These are phyloP conservation scores for Apeltes quadracus DNA, from an alignment of 2,113 vertebrate species.

Conservation along the genomic window DNA sequence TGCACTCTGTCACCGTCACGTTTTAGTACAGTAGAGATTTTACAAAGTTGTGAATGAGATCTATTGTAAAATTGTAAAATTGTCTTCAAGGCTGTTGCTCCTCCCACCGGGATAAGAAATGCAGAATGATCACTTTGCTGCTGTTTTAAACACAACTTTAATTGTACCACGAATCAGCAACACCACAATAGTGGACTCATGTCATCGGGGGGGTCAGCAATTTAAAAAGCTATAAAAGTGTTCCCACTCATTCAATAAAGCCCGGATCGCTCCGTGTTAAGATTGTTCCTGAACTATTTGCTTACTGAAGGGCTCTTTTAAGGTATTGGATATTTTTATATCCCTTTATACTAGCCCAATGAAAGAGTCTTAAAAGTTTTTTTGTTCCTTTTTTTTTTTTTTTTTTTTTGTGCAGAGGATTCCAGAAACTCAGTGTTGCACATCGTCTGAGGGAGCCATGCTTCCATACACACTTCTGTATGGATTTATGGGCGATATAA, in stretches of 20 bases:
- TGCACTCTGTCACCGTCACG: slow-evolving; percentile 5
- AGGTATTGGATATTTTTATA: slow-evolving; percentile 65
- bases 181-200: slow-evolving; percentile 3
- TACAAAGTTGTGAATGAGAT: not conserved
- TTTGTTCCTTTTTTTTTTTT: not conserved
- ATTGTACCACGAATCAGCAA: not conserved
- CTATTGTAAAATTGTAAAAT: no score
- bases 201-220: slow-evolving; percentile 35
- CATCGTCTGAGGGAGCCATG: slow-evolving; percentile 29
- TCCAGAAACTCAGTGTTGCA: slow-evolving; percentile 49
- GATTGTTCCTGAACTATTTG: slow-evolving; percentile 49
- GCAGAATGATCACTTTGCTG: not conserved
- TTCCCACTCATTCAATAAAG: slow-evolving; percentile 38
- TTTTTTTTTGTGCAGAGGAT: slow-evolving; percentile 38
- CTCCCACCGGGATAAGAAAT: not conserved
- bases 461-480: slow-evolving; percentile 37
- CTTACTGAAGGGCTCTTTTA: slow-evolving; percentile 57
- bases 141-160: slow-evolving; percentile 6
- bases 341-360: slow-evolving; percentile 61
- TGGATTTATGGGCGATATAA: slow-evolving; percentile 76
- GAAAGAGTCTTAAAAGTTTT: slow-evolving; percentile 51
- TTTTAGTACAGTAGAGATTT: not conserved
- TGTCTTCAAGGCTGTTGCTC: no score
- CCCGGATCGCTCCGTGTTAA: slow-evolving; percentile 36
- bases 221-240: slow-evolving; percentile 41